Percentiles rank a stretch among this genome's conserved stretches.
phyloP scores from a whole-genome alignment of 2,888 invertebrate genomes.

The Agrotis ipsilon region DNA sequence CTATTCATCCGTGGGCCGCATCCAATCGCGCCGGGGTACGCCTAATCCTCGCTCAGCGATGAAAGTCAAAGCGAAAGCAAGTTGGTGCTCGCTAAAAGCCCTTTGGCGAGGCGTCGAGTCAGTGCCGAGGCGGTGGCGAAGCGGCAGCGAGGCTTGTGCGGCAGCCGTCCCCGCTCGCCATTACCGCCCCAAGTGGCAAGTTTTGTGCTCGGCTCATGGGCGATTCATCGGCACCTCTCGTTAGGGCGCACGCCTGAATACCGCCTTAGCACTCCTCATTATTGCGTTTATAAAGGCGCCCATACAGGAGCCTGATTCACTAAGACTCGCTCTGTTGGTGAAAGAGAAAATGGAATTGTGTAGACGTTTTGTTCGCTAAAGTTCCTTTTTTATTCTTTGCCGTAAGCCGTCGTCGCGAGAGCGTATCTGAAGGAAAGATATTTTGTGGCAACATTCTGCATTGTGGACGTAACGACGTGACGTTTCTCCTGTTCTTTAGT shows the following conservation, averaged over 20 bases:
- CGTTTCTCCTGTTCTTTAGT: slow-evolving; percentile 70
- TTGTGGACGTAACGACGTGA: slow-evolving; percentile 78
- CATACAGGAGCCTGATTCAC: slow-evolving; percentile 88
- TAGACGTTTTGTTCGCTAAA: slow-evolving; percentile 86
- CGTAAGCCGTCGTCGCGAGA: slow-evolving; percentile 71
- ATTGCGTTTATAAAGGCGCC: slow-evolving; percentile 90
- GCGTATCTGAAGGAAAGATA: slow-evolving; percentile 73
- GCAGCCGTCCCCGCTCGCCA: slow-evolving; percentile 69
- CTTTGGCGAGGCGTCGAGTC: slow-evolving; percentile 80
- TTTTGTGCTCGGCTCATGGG: slow-evolving; percentile 87
- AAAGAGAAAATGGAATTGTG: slow-evolving; percentile 91
- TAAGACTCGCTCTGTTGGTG: slow-evolving; percentile 86
- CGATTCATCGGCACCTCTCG: slow-evolving; percentile 89
- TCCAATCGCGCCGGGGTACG: slow-evolving; percentile 79
- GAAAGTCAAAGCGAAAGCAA: slow-evolving; percentile 86
- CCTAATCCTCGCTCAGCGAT: slow-evolving; percentile 79
- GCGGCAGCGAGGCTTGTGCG: slow-evolving; percentile 59
- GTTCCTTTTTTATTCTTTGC: slow-evolving; percentile 81
- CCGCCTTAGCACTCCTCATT: slow-evolving; percentile 90
- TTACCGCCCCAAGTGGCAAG: slow-evolving; percentile 86
- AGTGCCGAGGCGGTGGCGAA: slow-evolving; percentile 60
- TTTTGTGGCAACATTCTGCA: slow-evolving; percentile 78
- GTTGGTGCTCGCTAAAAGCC: slow-evolving; percentile 85
- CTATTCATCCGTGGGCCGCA: slow-evolving; percentile 83
- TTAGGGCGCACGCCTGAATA: slow-evolving; percentile 87